These are phyloP conservation scores for Hemibagrus wyckioides DNA, from an alignment of 2,113 vertebrate species.

Conservation along the genomic window DNA sequence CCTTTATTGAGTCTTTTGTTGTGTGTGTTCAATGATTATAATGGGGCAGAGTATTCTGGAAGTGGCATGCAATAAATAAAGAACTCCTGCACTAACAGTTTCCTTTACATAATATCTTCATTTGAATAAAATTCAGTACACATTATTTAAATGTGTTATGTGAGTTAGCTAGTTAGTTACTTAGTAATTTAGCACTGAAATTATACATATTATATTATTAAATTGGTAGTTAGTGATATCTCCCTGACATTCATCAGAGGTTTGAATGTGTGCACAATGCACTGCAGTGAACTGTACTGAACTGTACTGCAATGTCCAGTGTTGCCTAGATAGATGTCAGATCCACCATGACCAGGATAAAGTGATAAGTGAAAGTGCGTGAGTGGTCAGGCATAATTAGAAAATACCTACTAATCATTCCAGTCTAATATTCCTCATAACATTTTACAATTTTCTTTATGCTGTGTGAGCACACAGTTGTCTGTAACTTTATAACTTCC, in stretches of 20 bases:
- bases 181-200: too few relatives aligned
- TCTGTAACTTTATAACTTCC: neutral
- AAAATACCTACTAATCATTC: neutral
- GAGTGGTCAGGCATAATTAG: neutral
- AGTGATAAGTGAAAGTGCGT: neutral
- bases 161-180: too few relatives aligned
- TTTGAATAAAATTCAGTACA: neutral
- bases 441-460: neutral
- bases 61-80: constrained; percentile 77
- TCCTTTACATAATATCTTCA: constrained; percentile 25
- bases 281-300: neutral
- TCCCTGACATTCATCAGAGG: neutral
- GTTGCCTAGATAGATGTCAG: neutral
- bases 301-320: too few relatives aligned
- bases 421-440: neutral
- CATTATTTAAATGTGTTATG: neutral
- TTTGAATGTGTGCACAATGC: neutral
- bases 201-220: neutral
- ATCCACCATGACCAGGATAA: neutral
- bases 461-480: neutral
- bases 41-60: constrained; percentile 32
- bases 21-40: neutral
- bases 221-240: neutral
- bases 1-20: neutral
- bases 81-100: constrained; percentile 41